Base-by-base conservation (phyloP, 2,797 vertebrate species). In the Mus spretus region DNA sequence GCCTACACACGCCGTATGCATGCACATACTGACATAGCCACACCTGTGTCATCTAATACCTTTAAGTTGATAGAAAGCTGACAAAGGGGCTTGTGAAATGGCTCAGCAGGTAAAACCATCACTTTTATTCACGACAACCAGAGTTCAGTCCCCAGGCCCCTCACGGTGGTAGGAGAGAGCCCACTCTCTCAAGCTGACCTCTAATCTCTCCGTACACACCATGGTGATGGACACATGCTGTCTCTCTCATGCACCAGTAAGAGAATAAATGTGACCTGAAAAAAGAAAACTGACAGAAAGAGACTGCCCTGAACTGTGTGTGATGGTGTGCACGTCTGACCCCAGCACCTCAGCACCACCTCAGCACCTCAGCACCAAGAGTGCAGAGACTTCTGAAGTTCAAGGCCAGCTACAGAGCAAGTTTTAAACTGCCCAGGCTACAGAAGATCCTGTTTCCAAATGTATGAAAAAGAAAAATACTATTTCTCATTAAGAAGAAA, bases 401-500 rank as follows among this genome's bases (percentile, higher is more conserved):
- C 57, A 47, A 50, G 28, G 40, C 83, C 44, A 34, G 61, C 40
- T 47, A 84, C 24, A 31, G 8, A 61, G 14, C 57, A 65, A 84
- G 81, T 31, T 63, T 26, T 44, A 44, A 11, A 63, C 37, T 63
- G 26, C 59, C 37, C 59, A 84, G 26, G 26, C 37, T 44, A 44
- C 59, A 63, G 6, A 37, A 31, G 26, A 84, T 14, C 34, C 26
- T 65, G 10, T 24, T 40, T 65, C 80, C 22, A 61, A 67, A 67
- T 3, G 3, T 37, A 50, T 14, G 3, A 20, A 2, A 26, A 47
- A 44, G 20, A 65, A 44, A 31, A 65, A 63, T 44, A 17, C 37
- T 84, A 63, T 22, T 87, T 57, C 70, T 88, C 75, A 88, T 75
- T 57, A 88, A 75, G 14, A 50, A 83, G 28, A 37, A 87, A 70